Base-by-base conservation (phyloP, 2,888 invertebrate species). In the Hypselothyrea guttata region DNA sequence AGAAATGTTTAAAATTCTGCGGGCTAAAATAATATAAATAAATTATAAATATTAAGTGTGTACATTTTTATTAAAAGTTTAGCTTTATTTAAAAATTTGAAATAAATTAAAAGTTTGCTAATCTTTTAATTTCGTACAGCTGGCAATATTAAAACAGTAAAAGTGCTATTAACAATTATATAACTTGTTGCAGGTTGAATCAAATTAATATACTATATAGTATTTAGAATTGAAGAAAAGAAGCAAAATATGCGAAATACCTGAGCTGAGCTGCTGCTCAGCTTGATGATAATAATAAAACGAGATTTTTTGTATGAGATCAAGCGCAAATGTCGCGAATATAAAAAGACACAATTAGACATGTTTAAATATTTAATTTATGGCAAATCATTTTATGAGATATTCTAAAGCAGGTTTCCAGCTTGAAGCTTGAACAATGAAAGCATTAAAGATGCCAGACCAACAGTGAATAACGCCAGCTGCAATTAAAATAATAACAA, bases 371-470 rank as follows among this genome's bases (percentile, higher is more conserved):
- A 46, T 4, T 7, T 3, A 49, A 61, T 69, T 71, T 56, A 69
- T 61, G 37, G 52, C 47, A 11, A 49, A 16, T 22, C 28, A 48
- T 40, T 45, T 66, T 47, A 30, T n/a, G 51, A 2, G 22, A 48
- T 40, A 46, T 69, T 71, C 61, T 69, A 33, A 51, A 72, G 48
- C 69, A 46, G 69, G 69, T 69, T 69, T 67, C 52, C 45, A 18
- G 51, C 45, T 54, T 65, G 66, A 58, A 18, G 51, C 45, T 54
- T 65, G 66, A 58, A 31, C 58, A 51, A 58, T 48, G 38, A 34
- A 28, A 15, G 4, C 49, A 30, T 30, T 30, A n/a, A 34, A 47
- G 22, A 60, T 66, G 42, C 40, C 71, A 57, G 40, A 57, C 70
- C 41, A 57, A 37, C 48, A 33, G 13, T 37, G 9, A 34, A 33